Evolutionary conservation across 2,888 invertebrate genomes (phyloP).

Genomic region (Caenorhabditis sp.): DNA sequence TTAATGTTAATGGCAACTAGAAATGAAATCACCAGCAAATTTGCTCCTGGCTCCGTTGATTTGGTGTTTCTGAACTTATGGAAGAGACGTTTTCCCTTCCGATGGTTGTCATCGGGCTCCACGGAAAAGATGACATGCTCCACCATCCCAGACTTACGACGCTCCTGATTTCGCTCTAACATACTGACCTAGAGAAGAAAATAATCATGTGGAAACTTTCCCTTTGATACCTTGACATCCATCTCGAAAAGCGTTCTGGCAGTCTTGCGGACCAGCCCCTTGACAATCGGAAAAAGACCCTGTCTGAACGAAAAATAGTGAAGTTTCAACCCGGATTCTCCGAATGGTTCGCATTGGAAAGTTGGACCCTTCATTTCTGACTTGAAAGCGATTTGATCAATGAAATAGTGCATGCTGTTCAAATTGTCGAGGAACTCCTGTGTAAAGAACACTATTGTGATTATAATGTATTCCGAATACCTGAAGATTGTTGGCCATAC

Average conservation of each 20-base stretch:
- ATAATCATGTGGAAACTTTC: too few species aligned
- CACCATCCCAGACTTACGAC: slow-evolving; percentile 69
- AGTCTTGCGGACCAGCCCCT: slow-evolving; percentile 69
- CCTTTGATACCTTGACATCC: slow-evolving; percentile 70
- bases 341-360: slow-evolving; percentile 67
- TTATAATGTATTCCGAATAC: too few species aligned
- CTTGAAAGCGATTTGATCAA: slow-evolving; percentile 76
- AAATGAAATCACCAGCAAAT: slow-evolving; percentile 7
- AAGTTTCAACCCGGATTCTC: slow-evolving; percentile 63
- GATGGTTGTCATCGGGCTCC: slow-evolving; percentile 68
- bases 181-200: slow-evolving; percentile 61
- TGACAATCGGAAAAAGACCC: slow-evolving; percentile 75
- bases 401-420: slow-evolving; percentile 77
- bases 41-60: slow-evolving; percentile 3
- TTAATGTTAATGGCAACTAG: not conserved
- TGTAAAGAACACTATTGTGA: too few species aligned
- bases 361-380: slow-evolving; percentile 74
- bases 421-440: slow-evolving; percentile 75
- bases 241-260: slow-evolving; percentile 70
- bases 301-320: slow-evolving; percentile 75
- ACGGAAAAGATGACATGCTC: slow-evolving; percentile 74
- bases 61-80: slow-evolving; percentile 62
- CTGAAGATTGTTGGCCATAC: slow-evolving; percentile 74
- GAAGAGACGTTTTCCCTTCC: slow-evolving; percentile 61
- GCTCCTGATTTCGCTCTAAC: slow-evolving; percentile 73